phyloP scores from a whole-genome alignment of 2,113 vertebrate species.

The Circaetus gallicus region DNA sequence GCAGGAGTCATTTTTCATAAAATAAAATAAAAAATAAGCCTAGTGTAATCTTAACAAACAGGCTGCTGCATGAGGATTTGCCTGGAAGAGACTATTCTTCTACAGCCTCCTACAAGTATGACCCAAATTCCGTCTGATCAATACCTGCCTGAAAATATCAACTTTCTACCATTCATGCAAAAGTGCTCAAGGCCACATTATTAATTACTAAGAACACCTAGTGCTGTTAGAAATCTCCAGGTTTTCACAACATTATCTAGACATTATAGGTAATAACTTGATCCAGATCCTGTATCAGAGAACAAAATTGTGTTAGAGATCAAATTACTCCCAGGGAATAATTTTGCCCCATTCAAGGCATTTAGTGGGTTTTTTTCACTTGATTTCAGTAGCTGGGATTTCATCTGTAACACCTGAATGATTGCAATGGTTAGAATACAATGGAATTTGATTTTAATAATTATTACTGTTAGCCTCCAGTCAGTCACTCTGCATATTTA shows the following conservation, averaged over 20 bases:
- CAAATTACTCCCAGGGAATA: not conserved
- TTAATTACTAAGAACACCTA: not conserved
- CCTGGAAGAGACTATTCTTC: not conserved
- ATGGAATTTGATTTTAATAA: not conserved
- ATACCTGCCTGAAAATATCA: not conserved
- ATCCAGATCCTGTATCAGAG: not conserved
- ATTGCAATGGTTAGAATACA: not conserved
- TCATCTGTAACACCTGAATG: not conserved
- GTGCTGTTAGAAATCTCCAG: not conserved
- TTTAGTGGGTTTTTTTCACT: rapidly evolving
- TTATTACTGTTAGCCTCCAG: not conserved
- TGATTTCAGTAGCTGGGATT: not conserved
- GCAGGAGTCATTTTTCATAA: not conserved
- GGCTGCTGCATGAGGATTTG: not conserved
- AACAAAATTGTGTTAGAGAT: not conserved
- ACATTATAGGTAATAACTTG: not conserved
- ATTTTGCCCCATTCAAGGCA: not conserved
- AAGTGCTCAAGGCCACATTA: not conserved
- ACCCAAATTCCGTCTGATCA: not conserved
- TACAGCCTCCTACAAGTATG: not conserved
- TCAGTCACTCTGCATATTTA: not conserved
- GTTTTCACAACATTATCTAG: not conserved
- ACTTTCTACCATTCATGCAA: not conserved
- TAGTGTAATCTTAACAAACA: not conserved
- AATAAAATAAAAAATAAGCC: not conserved